Evolutionary conservation across 2,888 invertebrate genomes (phyloP).

Genomic region (Drosophila meridionalis): DNA sequence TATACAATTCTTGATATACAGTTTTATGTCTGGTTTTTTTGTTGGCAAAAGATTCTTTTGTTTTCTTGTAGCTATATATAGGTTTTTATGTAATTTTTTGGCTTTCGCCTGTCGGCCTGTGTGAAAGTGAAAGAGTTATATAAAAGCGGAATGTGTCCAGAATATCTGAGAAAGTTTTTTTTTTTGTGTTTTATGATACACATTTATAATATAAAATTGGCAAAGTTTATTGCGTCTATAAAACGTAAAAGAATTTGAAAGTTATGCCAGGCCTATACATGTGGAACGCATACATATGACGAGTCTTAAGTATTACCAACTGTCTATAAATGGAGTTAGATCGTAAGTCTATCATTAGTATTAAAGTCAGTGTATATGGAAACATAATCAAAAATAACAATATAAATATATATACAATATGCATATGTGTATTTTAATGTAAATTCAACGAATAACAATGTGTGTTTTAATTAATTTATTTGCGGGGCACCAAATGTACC

Average conservation of each 20-base stretch:
- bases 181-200: constrained; percentile 37
- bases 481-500: constrained; percentile 70
- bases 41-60: constrained; percentile 43
- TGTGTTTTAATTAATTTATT: neutral
- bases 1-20: constrained; percentile 22
- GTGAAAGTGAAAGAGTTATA: constrained; percentile 70
- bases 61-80: constrained; percentile 51
- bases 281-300: constrained; percentile 46
- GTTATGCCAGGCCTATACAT: constrained; percentile 32
- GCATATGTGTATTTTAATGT: constrained; percentile 69
- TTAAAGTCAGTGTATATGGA: constrained; percentile 66
- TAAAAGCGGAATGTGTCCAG: constrained; percentile 52
- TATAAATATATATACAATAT: constrained; percentile 53
- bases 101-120: constrained; percentile 60
- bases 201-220: neutral
- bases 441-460: constrained; percentile 25
- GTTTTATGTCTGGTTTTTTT: constrained; percentile 10
- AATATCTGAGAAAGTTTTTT: constrained; percentile 61
- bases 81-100: constrained; percentile 62
- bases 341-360: constrained; percentile 48
- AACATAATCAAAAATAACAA: constrained; percentile 77
- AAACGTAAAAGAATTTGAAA: constrained; percentile 26
- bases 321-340: constrained; percentile 30
- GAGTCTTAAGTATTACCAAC: constrained; percentile 38
- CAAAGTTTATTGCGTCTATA: constrained; percentile 6